These are phyloP conservation scores for Drosophila varians DNA, from an alignment of 1,140 invertebrate genomes.

Conservation along the genomic window DNA sequence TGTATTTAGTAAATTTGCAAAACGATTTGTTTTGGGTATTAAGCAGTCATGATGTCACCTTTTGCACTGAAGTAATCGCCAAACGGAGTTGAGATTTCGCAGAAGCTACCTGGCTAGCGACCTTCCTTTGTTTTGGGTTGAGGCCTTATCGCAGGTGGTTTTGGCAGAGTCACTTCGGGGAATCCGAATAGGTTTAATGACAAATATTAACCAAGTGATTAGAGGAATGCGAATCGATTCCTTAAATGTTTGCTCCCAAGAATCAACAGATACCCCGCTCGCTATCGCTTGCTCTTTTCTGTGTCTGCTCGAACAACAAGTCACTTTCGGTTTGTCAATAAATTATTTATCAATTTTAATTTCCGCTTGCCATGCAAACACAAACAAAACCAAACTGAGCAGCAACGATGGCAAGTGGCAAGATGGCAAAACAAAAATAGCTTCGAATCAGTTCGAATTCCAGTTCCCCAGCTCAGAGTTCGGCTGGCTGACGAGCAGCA, in stretches of 20 bases:
- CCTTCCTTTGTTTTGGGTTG: constrained; percentile 3
- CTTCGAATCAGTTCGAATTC: constrained; percentile 10
- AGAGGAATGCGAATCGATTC: background rate
- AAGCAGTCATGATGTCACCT: constrained; percentile 11
- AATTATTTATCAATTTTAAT: constrained; percentile 67
- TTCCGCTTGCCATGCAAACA: constrained; percentile 48
- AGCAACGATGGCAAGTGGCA: constrained; percentile 38
- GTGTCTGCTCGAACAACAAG: background rate
- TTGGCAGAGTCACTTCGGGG: background rate
- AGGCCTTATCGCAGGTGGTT: background rate
- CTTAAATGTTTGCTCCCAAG: background rate
- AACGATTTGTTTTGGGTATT: background rate
- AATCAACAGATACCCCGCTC: background rate
- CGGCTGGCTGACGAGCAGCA: constrained; percentile 8
- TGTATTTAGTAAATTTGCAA: background rate
- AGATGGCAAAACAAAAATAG: constrained; percentile 41
- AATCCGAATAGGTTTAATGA: background rate
- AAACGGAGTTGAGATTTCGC: background rate
- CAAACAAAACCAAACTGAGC: constrained; percentile 17
- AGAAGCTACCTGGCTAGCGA: constrained; percentile 1
- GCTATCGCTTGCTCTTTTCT: background rate
- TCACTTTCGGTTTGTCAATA: constrained; percentile 50
- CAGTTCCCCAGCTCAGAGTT: constrained; percentile 11
- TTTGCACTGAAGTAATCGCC: background rate
- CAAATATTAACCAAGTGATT: background rate